Conservation (phyloP, 2,888 invertebrate genomes). For the Cephus spinipes region DNA sequence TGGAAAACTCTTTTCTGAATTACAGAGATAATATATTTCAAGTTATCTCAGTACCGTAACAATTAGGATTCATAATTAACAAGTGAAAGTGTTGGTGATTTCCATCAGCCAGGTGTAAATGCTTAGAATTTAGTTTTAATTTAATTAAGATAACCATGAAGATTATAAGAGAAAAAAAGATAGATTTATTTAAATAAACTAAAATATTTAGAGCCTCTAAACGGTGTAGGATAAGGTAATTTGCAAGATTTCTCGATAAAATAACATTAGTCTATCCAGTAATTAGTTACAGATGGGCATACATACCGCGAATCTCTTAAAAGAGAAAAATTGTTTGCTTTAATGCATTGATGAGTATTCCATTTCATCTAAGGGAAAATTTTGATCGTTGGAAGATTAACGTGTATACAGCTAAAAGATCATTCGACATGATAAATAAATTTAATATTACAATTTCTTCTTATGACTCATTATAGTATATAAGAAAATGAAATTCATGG, state of each 20-base stretch:
- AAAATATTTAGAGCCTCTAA: constrained; percentile 6
- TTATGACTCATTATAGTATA: constrained; percentile 20
- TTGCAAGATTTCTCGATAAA: constrained; percentile 18
- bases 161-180: constrained; percentile 15
- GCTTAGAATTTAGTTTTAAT: constrained; percentile 17
- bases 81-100: constrained; percentile 8
- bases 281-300: background rate
- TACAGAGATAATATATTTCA: constrained; percentile 7
- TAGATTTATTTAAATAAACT: constrained; percentile 2
- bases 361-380: constrained; percentile 1
- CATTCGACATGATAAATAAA: background rate
- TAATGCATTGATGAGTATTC: constrained; percentile 17
- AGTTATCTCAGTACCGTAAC: constrained; percentile 8
- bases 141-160: constrained; percentile 18
- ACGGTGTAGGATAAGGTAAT: constrained; percentile 16
- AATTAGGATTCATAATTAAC: constrained; percentile 26
- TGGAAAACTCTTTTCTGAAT: constrained; percentile 13
- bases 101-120: constrained; percentile 9
- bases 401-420: too few species aligned
- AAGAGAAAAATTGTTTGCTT: constrained; percentile 8
- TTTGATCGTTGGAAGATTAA: constrained; percentile 1
- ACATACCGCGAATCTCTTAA: constrained; percentile 9
- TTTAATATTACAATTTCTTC: constrained; percentile 17
- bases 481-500: constrained; percentile 1
- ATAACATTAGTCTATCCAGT: constrained; percentile 14